Evolutionary conservation across 2,113 vertebrate species (phyloP), one percentile per base, ranked within the genome.

Genomic region (Urocynchramus pylzowi): DNA sequence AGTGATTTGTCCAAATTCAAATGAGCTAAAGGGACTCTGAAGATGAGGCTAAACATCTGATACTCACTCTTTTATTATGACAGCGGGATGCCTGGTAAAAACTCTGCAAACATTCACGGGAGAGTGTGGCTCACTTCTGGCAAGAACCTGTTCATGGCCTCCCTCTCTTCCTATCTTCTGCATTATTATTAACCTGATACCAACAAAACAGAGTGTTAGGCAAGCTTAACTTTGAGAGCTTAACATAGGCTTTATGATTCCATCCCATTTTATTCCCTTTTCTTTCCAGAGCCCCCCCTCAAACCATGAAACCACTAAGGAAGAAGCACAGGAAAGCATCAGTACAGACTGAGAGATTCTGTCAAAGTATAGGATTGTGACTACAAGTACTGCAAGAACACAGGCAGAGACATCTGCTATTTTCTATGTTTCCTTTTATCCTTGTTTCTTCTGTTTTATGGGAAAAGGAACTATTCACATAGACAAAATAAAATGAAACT

Each of bases 21-120:
- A 49, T 21, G 13, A 93, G 23, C 35, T 86, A 42, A 41, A 73
- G 53, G 10, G 17, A 91, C 80, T 61, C 39, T 64, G 35, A 73
- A 80, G 24, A 33, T 20, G 16, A 59, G 12, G 35, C 18, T 50
- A 35, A 68, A 80, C 1, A 7, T 52, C 12, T 65, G 44, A 73
- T 67, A 84, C 23, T 70, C 31, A 49, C 17, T 69, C 12, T 35
- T 61, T 42, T 33, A 75, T 44, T 9, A 59, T 21, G n/a, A 61
- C 45, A 75, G 22, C 17, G 4, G 23, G n/a, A 84, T 6, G 13
- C 0, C 0, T 27, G 30, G 14, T 3, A 1, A 82, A 61, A 85
- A 44, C 33, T 44, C 7, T 42, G 57, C n/a, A 56, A 84, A 41
- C 54, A 49, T 37, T 44, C 35, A 70, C 2, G 6, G 2, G 14